phyloP scores from a whole-genome alignment of 2,888 invertebrate species.

The Biston betularia region DNA sequence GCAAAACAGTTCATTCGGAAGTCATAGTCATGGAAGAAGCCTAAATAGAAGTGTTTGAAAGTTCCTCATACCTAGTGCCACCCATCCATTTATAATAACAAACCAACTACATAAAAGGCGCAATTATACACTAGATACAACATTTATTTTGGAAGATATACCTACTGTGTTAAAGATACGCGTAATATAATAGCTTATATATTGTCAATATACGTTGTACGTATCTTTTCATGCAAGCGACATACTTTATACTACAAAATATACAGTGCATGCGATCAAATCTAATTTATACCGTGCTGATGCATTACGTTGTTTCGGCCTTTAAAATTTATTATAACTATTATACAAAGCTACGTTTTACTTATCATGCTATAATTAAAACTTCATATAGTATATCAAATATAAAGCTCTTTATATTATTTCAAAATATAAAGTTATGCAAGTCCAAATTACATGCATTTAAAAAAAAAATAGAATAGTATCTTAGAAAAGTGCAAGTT shows the following conservation, averaged over 20 bases:
- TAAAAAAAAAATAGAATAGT: constrained; percentile 13
- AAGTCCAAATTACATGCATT: constrained; percentile 41
- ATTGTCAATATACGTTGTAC: constrained; percentile 56
- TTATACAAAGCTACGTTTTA: constrained; percentile 54
- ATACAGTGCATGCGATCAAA: constrained; percentile 76
- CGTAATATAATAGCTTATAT: constrained; percentile 56
- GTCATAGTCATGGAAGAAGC: constrained; percentile 19
- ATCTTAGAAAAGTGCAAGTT: constrained; percentile 18
- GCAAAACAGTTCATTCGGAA: constrained; percentile 59
- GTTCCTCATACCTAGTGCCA: constrained; percentile 59
- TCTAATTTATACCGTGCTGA: constrained; percentile 63
- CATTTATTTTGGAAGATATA: constrained; percentile 86
- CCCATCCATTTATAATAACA: constrained; percentile 57
- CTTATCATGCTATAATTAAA: constrained; percentile 59
- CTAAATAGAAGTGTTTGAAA: constrained; percentile 48
- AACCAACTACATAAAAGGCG: constrained; percentile 65
- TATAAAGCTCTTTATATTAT: constrained; percentile 52
- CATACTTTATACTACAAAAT: constrained; percentile 66
- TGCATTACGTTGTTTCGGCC: constrained; percentile 58
- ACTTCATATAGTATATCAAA: constrained; percentile 43
- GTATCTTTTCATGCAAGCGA: constrained; percentile 82
- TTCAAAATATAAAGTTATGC: constrained; percentile 33
- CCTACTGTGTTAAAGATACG: constrained; percentile 64
- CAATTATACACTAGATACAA: constrained; percentile 72
- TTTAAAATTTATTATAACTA: constrained; percentile 50